Evolutionary conservation across 1,140 invertebrate species (phyloP).

Genomic region (Zaprionus africanus): DNA sequence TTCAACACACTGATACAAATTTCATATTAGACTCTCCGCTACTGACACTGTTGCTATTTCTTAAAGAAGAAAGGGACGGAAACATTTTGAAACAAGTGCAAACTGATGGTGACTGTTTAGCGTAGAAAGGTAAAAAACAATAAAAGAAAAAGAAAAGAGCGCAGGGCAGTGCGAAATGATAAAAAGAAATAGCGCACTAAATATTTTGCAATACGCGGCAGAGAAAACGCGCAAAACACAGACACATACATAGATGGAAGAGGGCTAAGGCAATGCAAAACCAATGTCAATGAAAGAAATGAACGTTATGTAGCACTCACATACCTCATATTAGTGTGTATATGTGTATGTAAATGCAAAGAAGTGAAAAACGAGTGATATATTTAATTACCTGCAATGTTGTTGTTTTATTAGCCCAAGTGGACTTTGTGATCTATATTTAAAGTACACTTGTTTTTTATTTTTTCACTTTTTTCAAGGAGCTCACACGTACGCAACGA

Average conservation of each 20-base stretch:
- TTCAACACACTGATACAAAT: conserved; percentile 61
- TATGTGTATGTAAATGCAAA: conserved; percentile 23
- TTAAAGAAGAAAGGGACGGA: conserved; percentile 55
- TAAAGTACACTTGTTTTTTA: conserved; percentile 56
- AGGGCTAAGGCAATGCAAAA: conserved; percentile 42
- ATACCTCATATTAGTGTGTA: conserved; percentile 2
- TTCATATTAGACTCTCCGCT: conserved; percentile 58
- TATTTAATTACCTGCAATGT: conserved; percentile 66
- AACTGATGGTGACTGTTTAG: conserved; percentile 39
- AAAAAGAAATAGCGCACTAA: conserved; percentile 48
- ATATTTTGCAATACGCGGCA: conserved; percentile 55
- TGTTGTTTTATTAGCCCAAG: conserved; percentile 55
- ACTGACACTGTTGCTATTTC: conserved; percentile 38
- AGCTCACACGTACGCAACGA: conserved; percentile 26
- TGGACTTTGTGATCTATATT: conserved; percentile 72
- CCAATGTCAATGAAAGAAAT: conserved; percentile 52
- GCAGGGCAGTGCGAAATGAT: conserved; percentile 42
- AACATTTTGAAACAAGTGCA: conserved; percentile 60
- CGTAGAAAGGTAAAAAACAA: conserved; percentile 65
- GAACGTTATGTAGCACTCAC: conserved; percentile 15
- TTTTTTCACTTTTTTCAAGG: conserved; percentile 26
- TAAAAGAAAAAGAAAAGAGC: conserved; percentile 44
- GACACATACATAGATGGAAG: conserved; percentile 3
- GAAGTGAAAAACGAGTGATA: conserved; percentile 54
- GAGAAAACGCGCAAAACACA: conserved; percentile 52